A percentile compares a stretch with the other conserved stretches of the same genome.
Evolutionary conservation across 2,888 invertebrate species (phyloP).

Genomic region (Pyrochroa serraticornis): DNA sequence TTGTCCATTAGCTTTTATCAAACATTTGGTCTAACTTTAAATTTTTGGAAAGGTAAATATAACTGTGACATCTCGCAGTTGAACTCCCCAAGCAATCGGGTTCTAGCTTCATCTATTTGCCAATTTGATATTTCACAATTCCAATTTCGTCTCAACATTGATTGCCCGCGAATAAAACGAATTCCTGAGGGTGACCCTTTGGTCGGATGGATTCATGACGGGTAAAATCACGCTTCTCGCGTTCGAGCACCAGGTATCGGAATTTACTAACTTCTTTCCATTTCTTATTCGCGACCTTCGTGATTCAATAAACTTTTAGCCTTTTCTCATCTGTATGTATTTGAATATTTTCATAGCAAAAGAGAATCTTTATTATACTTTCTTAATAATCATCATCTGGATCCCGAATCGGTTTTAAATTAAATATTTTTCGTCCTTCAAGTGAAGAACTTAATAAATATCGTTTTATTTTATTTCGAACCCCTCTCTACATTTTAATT

Average conservation of each 20-base stretch:
- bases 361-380: neutral
- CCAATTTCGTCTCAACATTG: no score
- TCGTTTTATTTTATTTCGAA: neutral
- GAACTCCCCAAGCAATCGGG: no score
- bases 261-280: no score
- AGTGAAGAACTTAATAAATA: neutral
- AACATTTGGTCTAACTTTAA: neutral
- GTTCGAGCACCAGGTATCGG: no score
- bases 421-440: neutral
- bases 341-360: neutral
- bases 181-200: no score
- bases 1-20: neutral
- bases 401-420: neutral
- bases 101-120: neutral
- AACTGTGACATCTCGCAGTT: neutral
- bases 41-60: neutral
- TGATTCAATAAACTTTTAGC: no score
- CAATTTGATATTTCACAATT: no score
- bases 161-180: no score
- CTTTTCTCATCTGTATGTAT: neutral
- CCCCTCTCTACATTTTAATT: conserved; percentile 18
- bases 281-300: no score
- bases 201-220: no score
- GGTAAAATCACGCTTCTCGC: no score
- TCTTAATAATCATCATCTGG: neutral